Percentiles rank a stretch among this genome's conserved stretches.
phyloP scores from a whole-genome alignment of 2,888 invertebrate species.

The Tiliacea aurago region DNA sequence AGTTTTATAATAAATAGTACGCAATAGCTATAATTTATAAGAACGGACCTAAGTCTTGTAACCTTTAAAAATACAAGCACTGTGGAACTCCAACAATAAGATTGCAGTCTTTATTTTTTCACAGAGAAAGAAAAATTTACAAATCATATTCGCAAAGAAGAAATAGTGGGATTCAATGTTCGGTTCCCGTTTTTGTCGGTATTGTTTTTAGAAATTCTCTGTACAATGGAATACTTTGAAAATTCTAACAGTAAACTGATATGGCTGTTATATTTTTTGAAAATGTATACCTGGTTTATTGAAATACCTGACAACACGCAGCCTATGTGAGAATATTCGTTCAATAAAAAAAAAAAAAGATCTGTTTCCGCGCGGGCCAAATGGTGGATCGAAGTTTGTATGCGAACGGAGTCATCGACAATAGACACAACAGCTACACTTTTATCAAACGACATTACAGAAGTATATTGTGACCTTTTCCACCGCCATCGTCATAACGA shows the following conservation, averaged over 20 bases:
- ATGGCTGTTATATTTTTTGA: constrained; percentile 9
- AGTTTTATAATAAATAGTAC: background rate
- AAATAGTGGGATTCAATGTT: background rate
- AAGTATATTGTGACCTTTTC: background rate
- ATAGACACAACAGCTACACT: background rate
- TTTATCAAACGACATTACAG: background rate
- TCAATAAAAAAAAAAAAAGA: background rate
- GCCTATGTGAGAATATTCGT: background rate
- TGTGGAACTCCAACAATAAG: background rate
- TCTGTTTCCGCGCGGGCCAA: background rate
- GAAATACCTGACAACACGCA: background rate
- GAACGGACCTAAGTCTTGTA: background rate
- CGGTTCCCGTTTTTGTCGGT: constrained; percentile 3
- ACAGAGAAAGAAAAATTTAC: background rate
- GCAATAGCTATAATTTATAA: background rate
- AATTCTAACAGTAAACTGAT: background rate
- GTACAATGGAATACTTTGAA: background rate
- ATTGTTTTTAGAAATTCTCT: constrained; percentile 8
- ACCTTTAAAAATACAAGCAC: background rate
- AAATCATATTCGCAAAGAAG: background rate
- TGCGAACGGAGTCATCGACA: background rate
- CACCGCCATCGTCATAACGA: background rate
- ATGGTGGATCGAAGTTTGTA: background rate
- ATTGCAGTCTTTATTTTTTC: background rate
- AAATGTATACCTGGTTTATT: background rate